Evolutionary conservation across 2,888 invertebrate species (phyloP), one percentile per base, ranked within the genome.

Genomic region (Caenorhabditis sinica): DNA sequence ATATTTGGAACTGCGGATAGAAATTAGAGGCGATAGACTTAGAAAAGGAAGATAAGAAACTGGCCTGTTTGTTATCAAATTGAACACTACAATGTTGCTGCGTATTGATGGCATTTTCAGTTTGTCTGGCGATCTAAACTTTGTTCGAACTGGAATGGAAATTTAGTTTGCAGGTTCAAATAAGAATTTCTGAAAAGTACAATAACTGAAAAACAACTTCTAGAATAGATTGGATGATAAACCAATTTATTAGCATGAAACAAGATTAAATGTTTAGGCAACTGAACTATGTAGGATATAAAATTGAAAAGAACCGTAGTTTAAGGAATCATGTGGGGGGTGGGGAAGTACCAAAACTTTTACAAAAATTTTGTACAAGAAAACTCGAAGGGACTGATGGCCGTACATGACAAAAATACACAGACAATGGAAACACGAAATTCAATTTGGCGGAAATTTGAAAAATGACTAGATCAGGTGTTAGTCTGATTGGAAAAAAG

Each of bases 41-140:
- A 56, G 69, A 17, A 28, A 40, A 17, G 56, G n/a, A 77, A 56
- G 63, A 63, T 40, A 61, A 53, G 71, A 53, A 72, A 79, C 72
- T 58, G 33, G 49, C 79, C 79, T 71, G 56, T 43, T 71, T 40
- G 71, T 61, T 79, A 79, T 66, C 58, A 80, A 66, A 65, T 72
- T 80, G 80, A 56, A 56, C 23, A 72, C 66, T 80, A 80, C 72
- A 72, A 53, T 72, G 72, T 80, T 65, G 56, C 72, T 72, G 45
- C 56, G 80, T 51, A 80, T 65, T 25, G 63, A 36, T 45, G 71
- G 56, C 72, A 77, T 77, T 61, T 43, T 43, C 43, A 23, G 36
- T 56, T 20, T 17, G 17, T 33, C 45, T 60, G n/a, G 25, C 58
- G 56, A 56, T 40, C 69, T 69, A 28, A 65, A 65, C 5, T 45